phyloP scores from a whole-genome alignment of 2,797 vertebrate genomes.

The Tenualosa ilisha region DNA sequence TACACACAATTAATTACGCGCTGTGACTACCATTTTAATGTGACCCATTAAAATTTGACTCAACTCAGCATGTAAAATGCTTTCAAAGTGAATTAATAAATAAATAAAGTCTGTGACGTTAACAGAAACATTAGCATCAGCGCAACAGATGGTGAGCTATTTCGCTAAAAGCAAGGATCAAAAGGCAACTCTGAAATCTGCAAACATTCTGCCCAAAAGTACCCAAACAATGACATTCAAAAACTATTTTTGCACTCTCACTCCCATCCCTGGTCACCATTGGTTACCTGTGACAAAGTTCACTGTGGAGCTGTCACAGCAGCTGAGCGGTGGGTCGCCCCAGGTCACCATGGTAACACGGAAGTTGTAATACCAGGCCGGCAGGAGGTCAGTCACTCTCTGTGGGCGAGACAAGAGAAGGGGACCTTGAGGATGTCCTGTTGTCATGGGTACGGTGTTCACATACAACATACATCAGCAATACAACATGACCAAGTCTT shows the following conservation, averaged over 20 bases:
- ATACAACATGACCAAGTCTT: background rate
- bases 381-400: conserved; percentile 88
- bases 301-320: conserved; percentile 88
- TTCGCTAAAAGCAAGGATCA: background rate
- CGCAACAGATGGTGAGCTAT: background rate
- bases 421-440: background rate
- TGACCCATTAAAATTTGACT: background rate
- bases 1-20: background rate
- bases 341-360: conserved; percentile 95
- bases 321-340: conserved; percentile 89
- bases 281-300: conserved; percentile 67
- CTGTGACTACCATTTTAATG: background rate
- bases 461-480: no score
- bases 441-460: background rate
- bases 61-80: background rate
- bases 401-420: conserved; percentile 56
- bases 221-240: background rate
- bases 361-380: conserved; percentile 96
- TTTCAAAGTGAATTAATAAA: background rate
- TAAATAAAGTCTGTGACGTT: background rate
- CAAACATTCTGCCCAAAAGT: background rate
- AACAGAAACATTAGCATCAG: background rate
- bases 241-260: background rate
- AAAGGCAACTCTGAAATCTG: background rate
- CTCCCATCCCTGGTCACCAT: background rate